Evolutionary conservation across 2,113 vertebrate species (phyloP).

Genomic region (Pteronura brasiliensis): DNA sequence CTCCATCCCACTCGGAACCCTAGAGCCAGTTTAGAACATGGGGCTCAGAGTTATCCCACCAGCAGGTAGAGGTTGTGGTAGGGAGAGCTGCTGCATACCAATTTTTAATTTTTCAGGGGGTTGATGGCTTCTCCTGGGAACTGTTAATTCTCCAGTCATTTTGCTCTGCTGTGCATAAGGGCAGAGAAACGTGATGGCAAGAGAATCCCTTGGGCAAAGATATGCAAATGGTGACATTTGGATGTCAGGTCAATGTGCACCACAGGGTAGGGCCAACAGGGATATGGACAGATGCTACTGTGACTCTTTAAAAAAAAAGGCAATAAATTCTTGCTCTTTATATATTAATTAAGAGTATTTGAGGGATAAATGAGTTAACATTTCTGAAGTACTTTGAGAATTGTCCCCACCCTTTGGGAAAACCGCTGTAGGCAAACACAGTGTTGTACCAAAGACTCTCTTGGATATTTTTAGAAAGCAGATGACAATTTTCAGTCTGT

Average conservation of each 20-base stretch:
- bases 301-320: not conserved
- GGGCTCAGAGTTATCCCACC: not conserved
- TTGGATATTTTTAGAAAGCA: not conserved
- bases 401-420: not conserved
- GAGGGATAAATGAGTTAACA: not conserved
- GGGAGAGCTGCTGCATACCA: accelerated
- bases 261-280: not conserved
- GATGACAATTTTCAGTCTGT: not conserved
- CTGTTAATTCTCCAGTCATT: not conserved
- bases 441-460: not conserved
- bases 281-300: conserved; percentile 1
- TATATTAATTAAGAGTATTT: not conserved
- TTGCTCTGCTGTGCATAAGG: not conserved
- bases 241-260: not conserved
- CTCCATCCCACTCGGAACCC: not conserved
- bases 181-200: not conserved
- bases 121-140: not conserved
- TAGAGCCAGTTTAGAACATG: not conserved
- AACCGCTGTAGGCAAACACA: not conserved
- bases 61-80: not conserved
- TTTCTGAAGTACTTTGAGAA: not conserved
- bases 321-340: not conserved
- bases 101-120: not conserved
- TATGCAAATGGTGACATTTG: conserved; percentile 31
- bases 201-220: not conserved